phyloP scores from a whole-genome alignment of 2,113 vertebrate species.

The Tautogolabrus adspersus region DNA sequence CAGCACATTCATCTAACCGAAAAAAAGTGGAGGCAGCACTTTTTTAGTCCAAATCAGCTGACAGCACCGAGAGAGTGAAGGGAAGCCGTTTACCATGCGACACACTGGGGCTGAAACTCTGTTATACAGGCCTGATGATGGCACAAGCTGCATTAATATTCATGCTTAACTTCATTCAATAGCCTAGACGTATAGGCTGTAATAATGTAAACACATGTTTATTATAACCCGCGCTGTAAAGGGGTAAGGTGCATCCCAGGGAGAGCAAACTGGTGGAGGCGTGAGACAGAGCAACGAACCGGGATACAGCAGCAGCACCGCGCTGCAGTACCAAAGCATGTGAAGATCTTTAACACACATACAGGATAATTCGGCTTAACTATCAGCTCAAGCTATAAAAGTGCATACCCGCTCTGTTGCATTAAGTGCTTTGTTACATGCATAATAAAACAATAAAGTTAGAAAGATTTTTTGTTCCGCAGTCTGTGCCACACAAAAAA shows the following conservation, averaged over 20 bases:
- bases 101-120: not conserved
- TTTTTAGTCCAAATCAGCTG: constrained; percentile 67
- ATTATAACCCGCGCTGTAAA: not conserved
- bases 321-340: constrained; percentile 59
- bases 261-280: not conserved
- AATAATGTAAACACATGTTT: not conserved
- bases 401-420: not conserved
- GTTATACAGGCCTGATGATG: not conserved
- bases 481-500: constrained; percentile 1
- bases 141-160: not conserved
- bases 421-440: not conserved
- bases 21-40: constrained; percentile 75
- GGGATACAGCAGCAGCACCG: constrained; percentile 28
- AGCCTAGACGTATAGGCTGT: not conserved
- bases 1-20: constrained; percentile 52
- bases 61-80: constrained; percentile 57
- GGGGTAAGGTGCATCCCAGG: too few relatives aligned
- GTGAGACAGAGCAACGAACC: not conserved
- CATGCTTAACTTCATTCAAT: not conserved
- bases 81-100: constrained; percentile 36
- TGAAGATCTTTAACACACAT: constrained; percentile 16
- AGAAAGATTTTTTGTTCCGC: constrained; percentile 8
- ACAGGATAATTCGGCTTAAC: not conserved
- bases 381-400: not conserved
- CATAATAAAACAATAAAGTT: constrained; percentile 25